Conservation (phyloP, 2,113 vertebrate species). For the Psammodynastes pulverulentus region DNA sequence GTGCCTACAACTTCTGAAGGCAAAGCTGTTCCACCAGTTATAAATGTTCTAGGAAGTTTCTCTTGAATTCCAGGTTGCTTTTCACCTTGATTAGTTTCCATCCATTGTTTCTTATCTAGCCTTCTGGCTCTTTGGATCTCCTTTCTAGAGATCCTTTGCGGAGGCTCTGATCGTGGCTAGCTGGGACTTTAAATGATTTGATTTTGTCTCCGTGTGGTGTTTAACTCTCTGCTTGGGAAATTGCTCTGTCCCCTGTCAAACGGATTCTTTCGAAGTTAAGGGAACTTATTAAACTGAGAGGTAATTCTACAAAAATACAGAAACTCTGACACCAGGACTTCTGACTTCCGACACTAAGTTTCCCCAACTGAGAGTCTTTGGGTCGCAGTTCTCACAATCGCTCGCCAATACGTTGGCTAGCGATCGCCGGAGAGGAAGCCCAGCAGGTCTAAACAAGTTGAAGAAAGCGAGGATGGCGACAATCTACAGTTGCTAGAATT, state of each 20-base stretch:
- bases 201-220: background rate
- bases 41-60: background rate
- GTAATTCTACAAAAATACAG: background rate
- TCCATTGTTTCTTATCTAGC: background rate
- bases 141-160: background rate
- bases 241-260: background rate
- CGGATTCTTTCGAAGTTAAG: background rate
- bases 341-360: background rate
- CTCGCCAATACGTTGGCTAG: background rate
- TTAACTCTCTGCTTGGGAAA: background rate
- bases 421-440: background rate
- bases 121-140: background rate
- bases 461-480: background rate
- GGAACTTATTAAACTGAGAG: background rate
- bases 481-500: background rate
- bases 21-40: background rate
- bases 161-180: background rate
- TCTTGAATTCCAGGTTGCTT: background rate
- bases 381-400: background rate
- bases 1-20: background rate
- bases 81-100: background rate
- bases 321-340: background rate
- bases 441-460: background rate
- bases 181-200: background rate
- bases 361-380: background rate